Base-by-base conservation (phyloP, 2,797 vertebrate genomes). In the Zenarchopterus dispar region DNA sequence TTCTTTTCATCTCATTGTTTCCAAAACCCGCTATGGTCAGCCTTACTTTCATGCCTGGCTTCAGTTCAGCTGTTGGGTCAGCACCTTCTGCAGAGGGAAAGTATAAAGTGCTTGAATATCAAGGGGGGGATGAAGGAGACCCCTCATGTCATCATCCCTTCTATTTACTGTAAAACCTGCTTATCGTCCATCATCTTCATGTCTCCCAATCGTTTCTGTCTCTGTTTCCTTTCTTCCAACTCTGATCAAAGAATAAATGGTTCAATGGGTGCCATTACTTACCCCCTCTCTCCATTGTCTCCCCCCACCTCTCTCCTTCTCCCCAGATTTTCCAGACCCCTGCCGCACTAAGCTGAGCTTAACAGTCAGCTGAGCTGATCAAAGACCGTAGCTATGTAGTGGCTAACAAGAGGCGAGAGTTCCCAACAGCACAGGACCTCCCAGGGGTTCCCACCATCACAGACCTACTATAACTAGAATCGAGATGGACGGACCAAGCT, bases 281-380 rank as follows among this genome's bases (percentile, higher is more conserved):
- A 7, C 56, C 52, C 60, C 53, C 36, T 62, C 71, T 62, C 62
- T 48, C 72, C 67, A 50, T 46, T 55, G 2, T 70, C 64, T 56
- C 67, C 33, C 33, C 36, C 36, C 73, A 68, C 70, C 72, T 75
- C 69, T 75, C 63, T 75, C 80, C 82, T 73, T 72, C 80, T 84
- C 73, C 82, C 62, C 62, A 80, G 17, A 88, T 90, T 92, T 92
- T 88, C 84, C 85, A 89, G 89, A 91, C 88, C 82, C 84, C 84
- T 85, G 75, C 84, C 41, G 77, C 88, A 84, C 85, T 91, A 90
- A 93, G 89, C 91, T 74, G 78, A 90, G 92, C 91, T 94, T 93
- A 93, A 63, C 83, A 89, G 89, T 93, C 92, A 93, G 92, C 92
- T 94, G 93, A 93, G 86, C 76, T 87, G 90, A 94, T 94, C 93